Evolutionary conservation across 2,888 invertebrate species (phyloP), one percentile per base, ranked within the genome.

Genomic region (Lochmaea crataegi): DNA sequence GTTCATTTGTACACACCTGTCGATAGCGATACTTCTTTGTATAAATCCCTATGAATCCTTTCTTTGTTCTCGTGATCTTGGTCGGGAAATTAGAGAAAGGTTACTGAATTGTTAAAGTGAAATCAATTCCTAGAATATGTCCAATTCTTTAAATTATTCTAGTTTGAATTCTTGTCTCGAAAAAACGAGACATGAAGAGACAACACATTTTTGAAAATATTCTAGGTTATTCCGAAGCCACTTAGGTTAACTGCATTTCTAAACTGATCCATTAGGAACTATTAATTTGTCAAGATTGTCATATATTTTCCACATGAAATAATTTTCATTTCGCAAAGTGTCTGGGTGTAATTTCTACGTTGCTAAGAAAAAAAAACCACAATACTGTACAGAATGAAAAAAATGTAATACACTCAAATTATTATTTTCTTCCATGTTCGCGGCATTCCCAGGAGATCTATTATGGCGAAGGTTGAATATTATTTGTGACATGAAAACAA

Each of bases 401-500:
- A 68, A 68, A 68, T 48, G 1, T 61, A 68, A 68, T 70, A 57
- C 22, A 70, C 38, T 69, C 56, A 53, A 69, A 69, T 38, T 38
- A 38, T 38, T 38, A 38, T 38, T 38, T 38, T 38, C 7, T 38
- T 7, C 32, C 32, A 38, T 38, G 32, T 68, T 68, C 60, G 38
- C 32, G 58, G n/a, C 11, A 16, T 16, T 65, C 72, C 65, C 72
- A 6, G 5, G 72, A 45, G 72, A 10, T 68, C 72, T 65, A 68
- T 72, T 68, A 66, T 65, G 58, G 58, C 60, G 53, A 56, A 65
- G 58, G 57, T 48, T 65, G 72, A 72, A 65, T 65, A 53, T 58
- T 58, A 68, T 65, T 69, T 73, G 65, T 56, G 42, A 60, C 68
- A 73, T 60, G 65, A 73, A 73, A 73, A 73, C 73, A 73, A 51